Evolutionary conservation across 2,797 vertebrate species (phyloP), one percentile per base, ranked within the genome.

Genomic region (Hephaestus fuliginosus): DNA sequence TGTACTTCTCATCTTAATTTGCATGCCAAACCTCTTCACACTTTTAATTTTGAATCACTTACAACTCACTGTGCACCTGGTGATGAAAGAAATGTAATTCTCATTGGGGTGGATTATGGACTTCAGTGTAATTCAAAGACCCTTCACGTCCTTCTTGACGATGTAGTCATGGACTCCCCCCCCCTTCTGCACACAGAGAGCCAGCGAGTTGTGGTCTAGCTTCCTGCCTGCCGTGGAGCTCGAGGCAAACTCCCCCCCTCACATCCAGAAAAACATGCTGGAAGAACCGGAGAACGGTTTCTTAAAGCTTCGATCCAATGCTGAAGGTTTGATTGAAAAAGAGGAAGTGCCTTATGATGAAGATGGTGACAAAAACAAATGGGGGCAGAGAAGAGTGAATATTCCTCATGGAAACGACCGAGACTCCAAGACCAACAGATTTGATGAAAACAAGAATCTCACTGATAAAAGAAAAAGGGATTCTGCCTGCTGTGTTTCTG

Each of bases 131-230:
- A 64, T 86, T 86, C 67, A 84, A 44, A 85, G 72, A 81, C n/a
- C 52, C 63, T 65, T 80, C 55, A 22, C 72, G 0, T 74, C 80
- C 66, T 56, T 52, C 58, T 73, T 78, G 72, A 58, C 44, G 17
- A 46, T 85, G 71, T 91, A 88, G 89, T 92, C 86, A 90, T 13
- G 70, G 90, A 88, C 80, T 80, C 80, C 85, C 80, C 30, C 30
- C 30, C 83, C 90, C 90, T 92, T 92, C 76, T 92, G 86, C 91
- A 87, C 91, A 89, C 91, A 93, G 93, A 92, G 51, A 66, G 36
- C 58, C 83, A n/a, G 72, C 25, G 41, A 13, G 74, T 43, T 56
- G 66, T 15, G 44, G 81, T 72, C 79, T 70, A 74, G 72, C 73
- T n/a, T 75, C 81, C 76, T 66, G 62, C 53, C 72, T 25, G 39